These are phyloP conservation scores for Hydroisotoma schaefferi DNA, from an alignment of 2,888 invertebrate genomes.

Conservation along the genomic window DNA sequence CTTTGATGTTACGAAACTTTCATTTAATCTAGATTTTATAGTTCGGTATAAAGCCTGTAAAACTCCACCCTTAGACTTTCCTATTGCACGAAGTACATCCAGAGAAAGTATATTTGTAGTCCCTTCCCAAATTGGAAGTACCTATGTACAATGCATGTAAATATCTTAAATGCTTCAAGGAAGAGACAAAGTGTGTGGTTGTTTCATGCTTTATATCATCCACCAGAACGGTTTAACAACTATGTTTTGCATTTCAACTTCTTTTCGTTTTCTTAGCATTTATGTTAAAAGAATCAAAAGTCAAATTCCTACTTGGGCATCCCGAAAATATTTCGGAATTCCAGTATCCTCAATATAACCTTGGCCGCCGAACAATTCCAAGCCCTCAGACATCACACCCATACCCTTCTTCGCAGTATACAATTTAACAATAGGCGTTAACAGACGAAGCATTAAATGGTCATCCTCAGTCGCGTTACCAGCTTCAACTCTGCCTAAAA, in stretches of 20 bases:
- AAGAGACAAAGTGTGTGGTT: too few species aligned
- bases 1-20: conserved; percentile 10
- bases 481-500: conserved; percentile 55
- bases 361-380: conserved; percentile 59
- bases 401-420: conserved; percentile 58
- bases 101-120: conserved; percentile 59
- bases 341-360: conserved; percentile 61
- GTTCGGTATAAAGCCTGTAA: conserved; percentile 51
- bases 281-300: too few species aligned
- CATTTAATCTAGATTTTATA: conserved; percentile 48
- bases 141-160: conserved; percentile 37
- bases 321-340: conserved; percentile 56
- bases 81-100: conserved; percentile 57
- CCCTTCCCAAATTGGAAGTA: conserved; percentile 60
- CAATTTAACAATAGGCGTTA: conserved; percentile 58
- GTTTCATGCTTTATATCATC: too few species aligned
- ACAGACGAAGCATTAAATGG: conserved; percentile 53
- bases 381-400: conserved; percentile 56
- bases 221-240: neutral
- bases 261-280: too few species aligned
- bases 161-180: too few species aligned
- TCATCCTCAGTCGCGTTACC: conserved; percentile 51
- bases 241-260: too few species aligned
- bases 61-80: conserved; percentile 54
- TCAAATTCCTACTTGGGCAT: conserved; percentile 60